phyloP scores from a whole-genome alignment of 2,888 invertebrate species.

The Folsomia candida region DNA sequence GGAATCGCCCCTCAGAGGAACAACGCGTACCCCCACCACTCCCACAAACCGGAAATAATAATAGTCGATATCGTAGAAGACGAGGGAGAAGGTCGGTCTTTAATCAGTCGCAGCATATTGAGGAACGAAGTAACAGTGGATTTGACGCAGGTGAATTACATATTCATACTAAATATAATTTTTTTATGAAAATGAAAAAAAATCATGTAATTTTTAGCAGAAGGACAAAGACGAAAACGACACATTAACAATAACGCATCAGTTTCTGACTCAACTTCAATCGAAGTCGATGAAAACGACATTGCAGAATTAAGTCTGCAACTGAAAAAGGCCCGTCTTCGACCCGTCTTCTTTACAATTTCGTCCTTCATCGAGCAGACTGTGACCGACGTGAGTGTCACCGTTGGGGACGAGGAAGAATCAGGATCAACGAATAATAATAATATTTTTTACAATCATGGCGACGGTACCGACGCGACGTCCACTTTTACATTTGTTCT shows the following conservation, averaged over 20 bases:
- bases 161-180: too few relatives aligned
- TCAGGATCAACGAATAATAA: too few relatives aligned
- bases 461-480: not conserved
- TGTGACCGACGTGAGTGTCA: constrained; percentile 29
- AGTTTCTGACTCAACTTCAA: not conserved
- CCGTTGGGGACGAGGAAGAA: constrained; percentile 22
- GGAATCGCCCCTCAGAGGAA: not conserved
- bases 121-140: not conserved
- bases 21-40: not conserved
- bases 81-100: not conserved
- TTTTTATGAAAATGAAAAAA: too few relatives aligned
- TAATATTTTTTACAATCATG: not conserved
- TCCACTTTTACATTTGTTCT: constrained; percentile 12
- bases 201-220: not conserved
- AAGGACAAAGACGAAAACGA: not conserved
- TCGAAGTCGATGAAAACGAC: constrained; percentile 26
- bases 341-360: constrained; percentile 33
- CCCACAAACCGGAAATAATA: not conserved
- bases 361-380: constrained; percentile 32
- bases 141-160: not conserved
- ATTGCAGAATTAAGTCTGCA: constrained; percentile 25
- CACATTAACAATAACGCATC: not conserved
- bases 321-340: constrained; percentile 31
- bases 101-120: not conserved
- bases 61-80: not conserved